Percentiles rank a stretch among this genome's conserved stretches.
Conservation (phyloP, 2,888 invertebrate species). For the Acrobasis suavella region DNA sequence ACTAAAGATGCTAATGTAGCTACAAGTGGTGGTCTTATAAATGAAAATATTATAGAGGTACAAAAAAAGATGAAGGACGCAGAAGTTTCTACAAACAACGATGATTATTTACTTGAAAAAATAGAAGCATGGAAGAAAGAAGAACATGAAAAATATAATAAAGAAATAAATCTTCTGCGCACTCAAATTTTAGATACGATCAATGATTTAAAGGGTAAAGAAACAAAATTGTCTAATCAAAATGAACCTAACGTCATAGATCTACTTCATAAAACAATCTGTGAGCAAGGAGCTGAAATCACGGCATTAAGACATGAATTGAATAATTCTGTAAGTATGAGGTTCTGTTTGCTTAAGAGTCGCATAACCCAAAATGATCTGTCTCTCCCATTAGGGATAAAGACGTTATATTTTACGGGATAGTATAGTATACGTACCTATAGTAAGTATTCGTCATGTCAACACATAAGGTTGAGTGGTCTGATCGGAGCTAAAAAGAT, state of each 20-base stretch:
- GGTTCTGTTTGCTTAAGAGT: too few species aligned
- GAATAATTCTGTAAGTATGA: slow-evolving; percentile 57
- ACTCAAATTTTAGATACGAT: slow-evolving; percentile 68
- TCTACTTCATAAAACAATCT: slow-evolving; percentile 67
- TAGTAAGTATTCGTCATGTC: too few species aligned
- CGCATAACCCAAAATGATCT: too few species aligned
- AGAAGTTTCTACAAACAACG: slow-evolving; percentile 58
- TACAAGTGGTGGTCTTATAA: slow-evolving; percentile 19
- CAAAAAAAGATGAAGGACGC: slow-evolving; percentile 49
- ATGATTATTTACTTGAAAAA: slow-evolving; percentile 60
- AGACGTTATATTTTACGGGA: too few species aligned
- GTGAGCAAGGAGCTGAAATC: slow-evolving; percentile 80
- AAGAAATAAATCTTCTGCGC: slow-evolving; percentile 72
- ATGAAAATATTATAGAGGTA: slow-evolving; percentile 25
- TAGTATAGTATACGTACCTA: too few species aligned
- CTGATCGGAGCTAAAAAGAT: too few species aligned
- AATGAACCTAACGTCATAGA: slow-evolving; percentile 60
- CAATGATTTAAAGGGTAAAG: slow-evolving; percentile 57
- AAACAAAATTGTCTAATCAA: slow-evolving; percentile 36
- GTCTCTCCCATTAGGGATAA: too few species aligned
- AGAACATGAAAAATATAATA: slow-evolving; percentile 79
- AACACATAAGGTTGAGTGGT: too few species aligned
- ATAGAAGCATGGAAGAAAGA: slow-evolving; percentile 79
- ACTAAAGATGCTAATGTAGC: slow-evolving; percentile 27
- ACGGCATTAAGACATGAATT: slow-evolving; percentile 71